A percentile compares a stretch with the other conserved stretches of the same genome.
Evolutionary conservation across 1,140 invertebrate species (phyloP).

Genomic region (Drosophila sucinea): DNA sequence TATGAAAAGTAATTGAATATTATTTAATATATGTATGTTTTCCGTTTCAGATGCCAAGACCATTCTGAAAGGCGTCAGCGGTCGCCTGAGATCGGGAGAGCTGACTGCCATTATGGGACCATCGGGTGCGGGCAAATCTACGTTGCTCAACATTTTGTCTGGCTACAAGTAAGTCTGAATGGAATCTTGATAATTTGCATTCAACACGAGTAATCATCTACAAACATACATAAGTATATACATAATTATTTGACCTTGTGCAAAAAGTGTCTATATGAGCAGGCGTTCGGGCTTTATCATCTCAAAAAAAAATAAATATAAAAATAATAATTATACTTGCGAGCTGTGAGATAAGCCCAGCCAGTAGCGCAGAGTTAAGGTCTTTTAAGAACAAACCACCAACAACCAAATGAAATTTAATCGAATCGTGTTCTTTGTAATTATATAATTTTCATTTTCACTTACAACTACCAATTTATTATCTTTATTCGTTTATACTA

Average conservation of each 20-base stretch:
- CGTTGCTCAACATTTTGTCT: constrained; percentile 93
- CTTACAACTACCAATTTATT: constrained; percentile 12
- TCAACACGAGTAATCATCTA: constrained; percentile 23
- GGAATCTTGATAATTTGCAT: constrained; percentile 40
- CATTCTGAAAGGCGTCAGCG: constrained; percentile 93
- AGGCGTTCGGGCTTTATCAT: constrained; percentile 39
- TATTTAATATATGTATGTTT: constrained; percentile 4
- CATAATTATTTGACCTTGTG: constrained; percentile 39
- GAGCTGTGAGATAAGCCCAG: background rate
- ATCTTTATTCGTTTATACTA: constrained; percentile 55
- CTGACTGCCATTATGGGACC: constrained; percentile 97
- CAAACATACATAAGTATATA: background rate
- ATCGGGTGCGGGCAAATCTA: constrained; percentile 95
- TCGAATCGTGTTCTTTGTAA: constrained; percentile 20
- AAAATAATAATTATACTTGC: constrained; percentile 19
- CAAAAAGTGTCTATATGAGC: constrained; percentile 25
- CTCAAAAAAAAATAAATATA: constrained; percentile 15
- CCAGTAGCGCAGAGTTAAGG: too few relatives aligned
- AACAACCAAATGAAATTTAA: background rate
- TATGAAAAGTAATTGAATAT: background rate
- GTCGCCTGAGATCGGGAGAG: constrained; percentile 91
- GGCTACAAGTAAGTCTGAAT: constrained; percentile 90
- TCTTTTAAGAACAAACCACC: background rate
- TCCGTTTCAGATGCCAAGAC: constrained; percentile 88
- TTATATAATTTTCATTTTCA: constrained; percentile 45